Evolutionary conservation across 1,140 invertebrate genomes (phyloP).

Genomic region (Mycetomoellerius zeteki): DNA sequence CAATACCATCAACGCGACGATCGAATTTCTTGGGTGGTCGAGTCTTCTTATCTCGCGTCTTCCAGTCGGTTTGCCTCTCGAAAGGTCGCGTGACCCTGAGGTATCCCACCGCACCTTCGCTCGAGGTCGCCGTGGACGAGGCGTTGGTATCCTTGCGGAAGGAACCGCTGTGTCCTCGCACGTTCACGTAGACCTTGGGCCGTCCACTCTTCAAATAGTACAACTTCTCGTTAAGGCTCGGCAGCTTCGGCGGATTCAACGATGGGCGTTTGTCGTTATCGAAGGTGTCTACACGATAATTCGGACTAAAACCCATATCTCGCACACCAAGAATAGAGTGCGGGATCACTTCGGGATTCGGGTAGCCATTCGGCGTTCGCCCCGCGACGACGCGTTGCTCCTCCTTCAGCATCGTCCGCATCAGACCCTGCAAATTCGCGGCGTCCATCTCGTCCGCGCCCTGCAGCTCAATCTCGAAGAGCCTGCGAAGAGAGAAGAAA

Average conservation of each 20-base stretch:
- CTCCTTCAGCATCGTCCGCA: conserved; percentile 79
- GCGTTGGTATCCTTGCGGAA: conserved; percentile 70
- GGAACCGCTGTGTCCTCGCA: conserved; percentile 78
- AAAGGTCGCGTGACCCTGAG: conserved; percentile 70
- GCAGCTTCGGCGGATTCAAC: conserved; percentile 53
- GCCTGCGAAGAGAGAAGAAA: conserved; percentile 56
- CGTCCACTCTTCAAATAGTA: conserved; percentile 81
- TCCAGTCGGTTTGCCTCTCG: conserved; percentile 63
- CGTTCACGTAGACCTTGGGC: conserved; percentile 82
- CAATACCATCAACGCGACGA: conserved; percentile 40
- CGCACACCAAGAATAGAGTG: conserved; percentile 81
- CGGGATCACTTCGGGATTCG: conserved; percentile 80
- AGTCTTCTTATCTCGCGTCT: conserved; percentile 48
- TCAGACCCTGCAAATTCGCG: conserved; percentile 76
- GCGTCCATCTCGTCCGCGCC: conserved; percentile 76
- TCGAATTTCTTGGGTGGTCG: conserved; percentile 70
- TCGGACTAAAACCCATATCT: conserved; percentile 72
- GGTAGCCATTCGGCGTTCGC: conserved; percentile 59
- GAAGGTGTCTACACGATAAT: conserved; percentile 68
- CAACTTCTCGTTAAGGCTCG: conserved; percentile 78
- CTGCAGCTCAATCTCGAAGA: conserved; percentile 81
- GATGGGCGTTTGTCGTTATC: conserved; percentile 57
- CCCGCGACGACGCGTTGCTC: conserved; percentile 37
- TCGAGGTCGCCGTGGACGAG: conserved; percentile 60
- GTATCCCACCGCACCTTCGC: conserved; percentile 66